Conservation (phyloP, 2,888 invertebrate species). For the Stratiomys singularior region DNA sequence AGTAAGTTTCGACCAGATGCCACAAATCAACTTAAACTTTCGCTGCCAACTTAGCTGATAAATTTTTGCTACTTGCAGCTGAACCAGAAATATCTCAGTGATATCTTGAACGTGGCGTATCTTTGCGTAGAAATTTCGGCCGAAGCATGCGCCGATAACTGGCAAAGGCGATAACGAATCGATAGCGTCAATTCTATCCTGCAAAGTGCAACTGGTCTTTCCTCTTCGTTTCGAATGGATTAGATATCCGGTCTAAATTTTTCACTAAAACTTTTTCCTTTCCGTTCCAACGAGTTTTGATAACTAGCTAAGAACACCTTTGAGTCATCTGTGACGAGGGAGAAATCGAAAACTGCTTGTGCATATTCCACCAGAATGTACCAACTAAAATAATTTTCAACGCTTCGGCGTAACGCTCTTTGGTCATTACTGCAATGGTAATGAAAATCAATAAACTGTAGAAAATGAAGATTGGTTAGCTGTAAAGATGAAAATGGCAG, state of each 20-base stretch:
- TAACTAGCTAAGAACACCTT: neutral
- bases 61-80: neutral
- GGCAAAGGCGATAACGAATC: neutral
- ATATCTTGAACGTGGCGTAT: neutral
- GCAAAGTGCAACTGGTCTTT: neutral
- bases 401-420: too few relatives aligned
- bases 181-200: neutral
- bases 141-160: neutral
- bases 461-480: neutral
- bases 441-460: conserved; percentile 11
- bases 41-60: conserved; percentile 19
- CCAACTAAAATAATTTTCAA: too few relatives aligned
- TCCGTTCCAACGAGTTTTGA: neutral
- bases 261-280: neutral
- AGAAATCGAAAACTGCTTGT: neutral
- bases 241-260: conserved; percentile 25
- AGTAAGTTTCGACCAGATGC: neutral
- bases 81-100: too few relatives aligned
- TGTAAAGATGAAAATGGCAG: neutral
- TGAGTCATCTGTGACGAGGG: neutral
- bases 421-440: neutral
- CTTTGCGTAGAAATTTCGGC: neutral
- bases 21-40: conserved; percentile 14
- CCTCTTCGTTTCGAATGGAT: neutral
- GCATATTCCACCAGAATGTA: too few relatives aligned